Base-by-base conservation (phyloP, 2,888 invertebrate genomes). In the Hirtodrosophila histrioides region DNA sequence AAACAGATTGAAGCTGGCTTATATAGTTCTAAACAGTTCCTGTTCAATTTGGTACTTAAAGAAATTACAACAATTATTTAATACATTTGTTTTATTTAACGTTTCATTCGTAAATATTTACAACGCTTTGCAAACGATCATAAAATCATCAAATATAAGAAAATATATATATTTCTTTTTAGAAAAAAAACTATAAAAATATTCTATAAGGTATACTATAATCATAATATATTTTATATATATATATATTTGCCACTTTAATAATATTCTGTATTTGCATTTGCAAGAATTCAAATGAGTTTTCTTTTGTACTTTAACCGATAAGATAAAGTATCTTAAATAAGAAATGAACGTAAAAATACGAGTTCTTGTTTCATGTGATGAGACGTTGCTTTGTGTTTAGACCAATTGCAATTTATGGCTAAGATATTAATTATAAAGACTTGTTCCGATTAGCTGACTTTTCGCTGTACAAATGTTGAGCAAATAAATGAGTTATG, bases 181-280 rank as follows among this genome's bases (percentile, higher is more conserved):
- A 31, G 9, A 23, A 9, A 27, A 33, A 40, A 31, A 41, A 40
- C 36, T 72, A 69, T 57, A 61, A 54, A 44, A 66, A 66, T 36
- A 37, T 29, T 46, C 23, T 49, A 45, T 50, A 45, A 37, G 31
- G 11, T 49, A 57, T 44, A n/a, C n/a, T n/a, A 27, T 51, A 54
- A 61, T 55, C 10, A n/a, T 60, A 65, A 58, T 64, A 73, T 75
- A 69, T 75, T 49, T 40, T 17, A 17, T 69, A 76, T 65, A 17
- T 69, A 76, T 65, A 73, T 73, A 56, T 74, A 61, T 77, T 58
- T 65, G 72, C 72, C 74, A 76, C 67, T 61, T 51, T 48, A 72
- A 64, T 17, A 2, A 1, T 46, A 55, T 36, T 67, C 51, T 72
- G 60, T 17, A 11, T 12, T 4, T 33, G 67, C 73, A 72, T 71